Base-by-base conservation (phyloP, 2,888 invertebrate genomes). In the Stramonita haemastoma region DNA sequence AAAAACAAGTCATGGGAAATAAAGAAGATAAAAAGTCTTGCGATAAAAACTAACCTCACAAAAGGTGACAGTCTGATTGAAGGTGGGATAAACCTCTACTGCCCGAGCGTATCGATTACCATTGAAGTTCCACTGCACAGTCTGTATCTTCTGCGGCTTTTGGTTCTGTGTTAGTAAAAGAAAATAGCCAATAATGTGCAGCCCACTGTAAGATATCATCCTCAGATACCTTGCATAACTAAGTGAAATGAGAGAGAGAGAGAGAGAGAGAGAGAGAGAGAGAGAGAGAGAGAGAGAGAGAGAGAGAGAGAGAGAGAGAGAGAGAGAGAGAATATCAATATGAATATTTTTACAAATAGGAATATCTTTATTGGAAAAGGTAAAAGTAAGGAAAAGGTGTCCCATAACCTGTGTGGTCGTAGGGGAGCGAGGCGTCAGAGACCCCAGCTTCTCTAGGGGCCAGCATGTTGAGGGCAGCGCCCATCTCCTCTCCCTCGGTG, bases 21-120 rank as follows among this genome's bases (percentile, higher is more conserved):
- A 79, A 29, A 26, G 26, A 34, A 26, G 79, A 32, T 15, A 79
- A 15, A n/a, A 13, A 19, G 5, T 66, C 26, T 22, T 26, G 26
- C 19, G 26, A 13, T 66, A 19, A 46, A 84, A 32, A 11, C 84
- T 89, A 91, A 95, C 95, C 93, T 94, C 92, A 89, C 94, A 93
- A 91, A 95, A 95, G 22, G 93, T 93, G 29, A 92, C 92, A 8
- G 95, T 95, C 88, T 95, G 94, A 32, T 94, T 92, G 36, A 93
- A 91, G 4, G 93, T 94, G 8, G 94, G 94, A 85, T 93, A 94
- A 0, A 91, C 88, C 26, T 93, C 92, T 34, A 91, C 89, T 13
- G 89, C 87, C 70, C 93, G 92, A 13, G 94, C 94, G 89, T 93
- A 94, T 17, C 90, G 93, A n/a, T 91, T 89, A 19, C 91, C 91